Percentiles rank a stretch among this genome's conserved stretches.
Evolutionary conservation across 2,113 vertebrate genomes (phyloP).

Genomic region (Cynopterus brachyotis): DNA sequence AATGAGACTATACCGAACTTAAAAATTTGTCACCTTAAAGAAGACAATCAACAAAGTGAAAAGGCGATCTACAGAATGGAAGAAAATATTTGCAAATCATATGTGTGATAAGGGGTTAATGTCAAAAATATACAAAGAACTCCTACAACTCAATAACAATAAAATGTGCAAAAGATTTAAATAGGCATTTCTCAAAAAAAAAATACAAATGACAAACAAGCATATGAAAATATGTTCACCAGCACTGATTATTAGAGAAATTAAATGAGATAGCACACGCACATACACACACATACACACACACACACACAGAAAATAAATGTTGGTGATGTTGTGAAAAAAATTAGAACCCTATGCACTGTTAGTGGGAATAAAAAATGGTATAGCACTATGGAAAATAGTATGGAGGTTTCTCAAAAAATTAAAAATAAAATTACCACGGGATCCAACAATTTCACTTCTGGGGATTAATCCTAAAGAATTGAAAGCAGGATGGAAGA

Average conservation of each 20-base stretch:
- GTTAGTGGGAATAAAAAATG: not conserved
- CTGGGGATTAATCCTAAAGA: not conserved
- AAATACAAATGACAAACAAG: not conserved
- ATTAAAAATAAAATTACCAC: not conserved
- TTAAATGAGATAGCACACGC: not conserved
- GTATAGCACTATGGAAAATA: not conserved
- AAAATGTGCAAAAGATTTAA: not conserved
- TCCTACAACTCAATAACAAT: not conserved
- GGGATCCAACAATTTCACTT: not conserved
- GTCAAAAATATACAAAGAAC: not conserved
- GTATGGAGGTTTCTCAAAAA: not conserved
- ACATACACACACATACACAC: not conserved
- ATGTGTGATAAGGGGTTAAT: not conserved
- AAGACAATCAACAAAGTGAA: not conserved
- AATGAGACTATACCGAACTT: not conserved
- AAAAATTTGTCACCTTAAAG: not conserved
- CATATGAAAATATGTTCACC: not conserved
- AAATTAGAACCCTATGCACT: not conserved
- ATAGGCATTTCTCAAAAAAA: not conserved
- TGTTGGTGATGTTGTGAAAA: not conserved
- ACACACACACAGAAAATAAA: not conserved
- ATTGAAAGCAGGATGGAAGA: not conserved
- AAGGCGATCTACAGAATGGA: not conserved
- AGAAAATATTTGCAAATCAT: not conserved
- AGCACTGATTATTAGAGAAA: constrained; percentile 8